Evolutionary conservation across 2,797 vertebrate species (phyloP).

Genomic region (Cichlasoma orientale): DNA sequence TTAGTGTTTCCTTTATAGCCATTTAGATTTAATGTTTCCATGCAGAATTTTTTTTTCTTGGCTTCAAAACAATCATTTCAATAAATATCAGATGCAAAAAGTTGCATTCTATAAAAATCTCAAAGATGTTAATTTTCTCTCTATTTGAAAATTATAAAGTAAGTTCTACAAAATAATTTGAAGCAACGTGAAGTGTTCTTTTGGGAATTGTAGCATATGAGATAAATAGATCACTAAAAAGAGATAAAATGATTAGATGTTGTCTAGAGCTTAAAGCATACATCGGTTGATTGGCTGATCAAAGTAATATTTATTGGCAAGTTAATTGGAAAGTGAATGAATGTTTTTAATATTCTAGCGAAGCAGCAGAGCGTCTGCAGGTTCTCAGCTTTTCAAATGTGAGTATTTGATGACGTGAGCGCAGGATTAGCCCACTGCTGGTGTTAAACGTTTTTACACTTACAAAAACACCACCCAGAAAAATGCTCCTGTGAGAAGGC

Average conservation of each 20-base stretch:
- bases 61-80: not conserved
- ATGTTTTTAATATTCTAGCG: not conserved
- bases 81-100: not conserved
- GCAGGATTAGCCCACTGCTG: not conserved
- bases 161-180: not conserved
- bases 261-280: not conserved
- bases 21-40: conserved; percentile 33
- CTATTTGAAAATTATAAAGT: not conserved
- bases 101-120: accelerated
- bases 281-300: not conserved
- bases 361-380: not conserved
- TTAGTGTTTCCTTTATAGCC: conserved; percentile 22
- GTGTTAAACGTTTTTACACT: not conserved
- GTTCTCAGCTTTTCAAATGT: not conserved
- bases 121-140: not conserved
- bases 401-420: not conserved
- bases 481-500: not conserved
- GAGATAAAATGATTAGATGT: not conserved
- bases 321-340: not conserved
- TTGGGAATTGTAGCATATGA: not conserved
- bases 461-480: not conserved
- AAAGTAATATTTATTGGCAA: not conserved
- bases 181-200: not conserved
- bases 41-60: not conserved
- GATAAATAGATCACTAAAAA: not conserved